A percentile compares a stretch with the other conserved stretches of the same genome.
These are phyloP conservation scores for Mythimna lalbum DNA, from an alignment of 2,888 invertebrate species.

Conservation along the genomic window DNA sequence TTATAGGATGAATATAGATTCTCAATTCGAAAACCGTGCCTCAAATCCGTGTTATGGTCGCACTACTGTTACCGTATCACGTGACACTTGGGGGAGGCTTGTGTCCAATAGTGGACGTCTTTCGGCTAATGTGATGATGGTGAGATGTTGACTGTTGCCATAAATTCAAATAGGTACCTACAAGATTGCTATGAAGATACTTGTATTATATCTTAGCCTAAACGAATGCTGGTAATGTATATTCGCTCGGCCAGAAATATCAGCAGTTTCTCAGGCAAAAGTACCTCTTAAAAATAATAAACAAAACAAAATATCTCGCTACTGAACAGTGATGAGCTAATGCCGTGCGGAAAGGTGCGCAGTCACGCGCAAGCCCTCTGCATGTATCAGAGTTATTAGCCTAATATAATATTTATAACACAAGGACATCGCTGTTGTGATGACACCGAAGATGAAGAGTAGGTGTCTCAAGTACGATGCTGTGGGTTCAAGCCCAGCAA, in stretches of 20 bases:
- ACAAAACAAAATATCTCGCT: slow-evolving; percentile 53
- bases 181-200: too few relatives aligned
- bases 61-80: too few relatives aligned
- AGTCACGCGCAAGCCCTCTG: slow-evolving; percentile 69
- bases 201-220: too few relatives aligned
- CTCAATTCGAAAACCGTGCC: too few relatives aligned
- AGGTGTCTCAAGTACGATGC: neutral
- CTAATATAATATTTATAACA: slow-evolving; percentile 71
- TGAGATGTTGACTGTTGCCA: too few relatives aligned
- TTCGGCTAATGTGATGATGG: too few relatives aligned
- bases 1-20: too few relatives aligned
- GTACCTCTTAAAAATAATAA: slow-evolving; percentile 48
- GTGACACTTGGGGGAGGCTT: too few relatives aligned
- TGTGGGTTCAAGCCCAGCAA: neutral
- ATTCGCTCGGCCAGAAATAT: slow-evolving; percentile 13
- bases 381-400: slow-evolving; percentile 75
- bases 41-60: too few relatives aligned
- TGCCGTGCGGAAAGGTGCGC: slow-evolving; percentile 61
- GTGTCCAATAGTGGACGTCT: too few relatives aligned
- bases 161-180: too few relatives aligned
- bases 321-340: slow-evolving; percentile 51
- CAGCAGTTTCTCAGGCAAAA: slow-evolving; percentile 28
- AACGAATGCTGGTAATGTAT: too few relatives aligned
- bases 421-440: slow-evolving; percentile 40
- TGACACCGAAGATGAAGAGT: neutral